Conservation (phyloP, 1,140 invertebrate species). For the Meloidogyne chitwoodi region DNA sequence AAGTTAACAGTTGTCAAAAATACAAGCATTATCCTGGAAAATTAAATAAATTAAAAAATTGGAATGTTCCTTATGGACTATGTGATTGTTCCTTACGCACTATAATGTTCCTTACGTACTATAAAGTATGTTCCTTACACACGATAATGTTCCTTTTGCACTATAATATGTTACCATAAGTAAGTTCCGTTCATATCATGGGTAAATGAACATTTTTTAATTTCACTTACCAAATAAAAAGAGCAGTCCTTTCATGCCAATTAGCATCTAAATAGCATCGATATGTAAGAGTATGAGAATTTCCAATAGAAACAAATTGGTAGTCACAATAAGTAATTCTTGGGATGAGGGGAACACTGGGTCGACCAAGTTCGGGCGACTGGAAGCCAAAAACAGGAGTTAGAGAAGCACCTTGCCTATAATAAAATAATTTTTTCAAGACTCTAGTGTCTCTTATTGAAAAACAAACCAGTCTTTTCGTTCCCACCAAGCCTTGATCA, state of each 20-base stretch:
- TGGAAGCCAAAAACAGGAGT: constrained; percentile 21
- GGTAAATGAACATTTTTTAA: neutral
- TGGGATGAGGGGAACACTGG: constrained; percentile 23
- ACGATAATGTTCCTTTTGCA: no score
- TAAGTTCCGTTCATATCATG: no score
- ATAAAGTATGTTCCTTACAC: no score
- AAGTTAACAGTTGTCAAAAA: constrained; percentile 25
- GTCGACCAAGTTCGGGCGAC: constrained; percentile 3
- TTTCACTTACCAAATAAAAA: constrained; percentile 23
- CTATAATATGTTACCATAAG: no score
- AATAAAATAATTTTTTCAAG: neutral
- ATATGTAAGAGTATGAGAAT: constrained; percentile 31
- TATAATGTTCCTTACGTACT: neutral
- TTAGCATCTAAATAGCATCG: constrained; percentile 35
- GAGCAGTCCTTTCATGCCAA: constrained; percentile 34
- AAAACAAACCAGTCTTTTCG: constrained; percentile 25
- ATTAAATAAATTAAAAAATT: neutral
- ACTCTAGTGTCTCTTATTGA: neutral
- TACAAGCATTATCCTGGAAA: constrained; percentile 28
- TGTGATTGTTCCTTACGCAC: neutral
- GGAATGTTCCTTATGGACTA: no score
- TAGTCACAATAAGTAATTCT: constrained; percentile 35
- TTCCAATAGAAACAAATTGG: constrained; percentile 29
- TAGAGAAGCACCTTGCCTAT: constrained; percentile 21
- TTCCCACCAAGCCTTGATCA: constrained; percentile 30